Conservation (phyloP, 2,113 vertebrate species). For the Lampris megalopsis region DNA sequence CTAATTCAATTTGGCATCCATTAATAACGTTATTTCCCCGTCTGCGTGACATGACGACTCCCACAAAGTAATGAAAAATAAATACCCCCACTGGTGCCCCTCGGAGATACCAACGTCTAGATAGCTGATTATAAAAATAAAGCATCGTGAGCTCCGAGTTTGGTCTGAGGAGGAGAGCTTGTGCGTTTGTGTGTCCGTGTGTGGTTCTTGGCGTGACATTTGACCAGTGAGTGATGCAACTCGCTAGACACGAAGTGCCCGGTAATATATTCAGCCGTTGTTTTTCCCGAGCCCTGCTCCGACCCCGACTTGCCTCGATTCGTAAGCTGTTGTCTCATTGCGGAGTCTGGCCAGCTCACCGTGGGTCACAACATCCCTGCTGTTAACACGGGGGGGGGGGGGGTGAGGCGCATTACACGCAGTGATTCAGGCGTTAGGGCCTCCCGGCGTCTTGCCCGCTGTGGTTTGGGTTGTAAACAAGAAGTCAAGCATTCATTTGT, state of each 20-base stretch:
- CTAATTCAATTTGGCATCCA: conserved; percentile 78
- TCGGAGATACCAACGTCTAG: conserved; percentile 38
- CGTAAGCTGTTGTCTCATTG: conserved; percentile 35
- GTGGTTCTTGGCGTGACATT: conserved; percentile 35
- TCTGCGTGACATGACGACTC: conserved; percentile 64
- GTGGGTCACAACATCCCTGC: conserved; percentile 40
- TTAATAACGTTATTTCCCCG: conserved; percentile 74
- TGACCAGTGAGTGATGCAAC: conserved; percentile 40
- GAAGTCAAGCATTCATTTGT: conserved; percentile 19
- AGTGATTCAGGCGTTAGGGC: conserved; percentile 12
- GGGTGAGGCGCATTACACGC: conserved; percentile 23
- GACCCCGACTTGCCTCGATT: conserved; percentile 6
- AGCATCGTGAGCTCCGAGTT: conserved; percentile 42
- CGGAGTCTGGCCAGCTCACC: conserved; percentile 10
- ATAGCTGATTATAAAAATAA: conserved; percentile 56
- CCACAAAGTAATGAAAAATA: conserved; percentile 70
- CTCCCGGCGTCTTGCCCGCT: too few relatives aligned
- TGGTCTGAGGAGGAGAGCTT: conserved; percentile 16
- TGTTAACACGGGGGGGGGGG: conserved; percentile 32
- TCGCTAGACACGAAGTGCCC: conserved; percentile 25
- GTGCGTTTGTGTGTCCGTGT: too few relatives aligned
- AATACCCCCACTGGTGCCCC: conserved; percentile 48
- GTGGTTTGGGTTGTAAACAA: too few relatives aligned
- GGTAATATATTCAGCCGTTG: conserved; percentile 35
- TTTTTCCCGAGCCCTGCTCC: conserved; percentile 35